Conservation (phyloP, 2,888 invertebrate species). For the Ornithoptera alexandrae region DNA sequence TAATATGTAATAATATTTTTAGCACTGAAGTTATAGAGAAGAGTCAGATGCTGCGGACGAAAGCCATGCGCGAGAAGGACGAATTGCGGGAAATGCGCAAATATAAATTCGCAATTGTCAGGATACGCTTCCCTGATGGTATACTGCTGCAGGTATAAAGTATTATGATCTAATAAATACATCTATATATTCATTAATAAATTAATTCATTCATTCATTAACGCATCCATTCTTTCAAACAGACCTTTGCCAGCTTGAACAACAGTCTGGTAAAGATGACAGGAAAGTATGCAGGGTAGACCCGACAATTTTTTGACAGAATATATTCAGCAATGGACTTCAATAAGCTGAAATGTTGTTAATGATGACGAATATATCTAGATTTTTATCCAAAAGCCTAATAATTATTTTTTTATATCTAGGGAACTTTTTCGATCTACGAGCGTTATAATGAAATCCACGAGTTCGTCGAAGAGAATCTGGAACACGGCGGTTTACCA, state of each 20-base stretch:
- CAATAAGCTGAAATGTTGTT: too few relatives aligned
- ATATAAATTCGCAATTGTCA: constrained; percentile 91
- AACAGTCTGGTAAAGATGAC: too few relatives aligned
- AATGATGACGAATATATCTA: too few relatives aligned
- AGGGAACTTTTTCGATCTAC: constrained; percentile 94
- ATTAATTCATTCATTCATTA: too few relatives aligned
- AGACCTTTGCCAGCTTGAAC: too few relatives aligned
- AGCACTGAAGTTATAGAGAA: constrained; percentile 89
- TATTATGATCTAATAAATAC: not conserved
- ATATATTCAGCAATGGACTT: too few relatives aligned
- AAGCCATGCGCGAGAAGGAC: constrained; percentile 96
- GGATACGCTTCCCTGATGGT: constrained; percentile 94
- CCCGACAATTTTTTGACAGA: too few relatives aligned
- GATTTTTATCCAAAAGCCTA: too few relatives aligned
- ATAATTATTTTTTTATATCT: constrained; percentile 43
- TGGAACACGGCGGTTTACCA: constrained; percentile 84
- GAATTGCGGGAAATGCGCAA: constrained; percentile 88
- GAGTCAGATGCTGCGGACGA: constrained; percentile 91
- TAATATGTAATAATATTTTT: constrained; percentile 28
- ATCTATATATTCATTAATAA: too few relatives aligned
- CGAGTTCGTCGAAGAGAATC: constrained; percentile 88
- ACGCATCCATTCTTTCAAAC: too few relatives aligned
- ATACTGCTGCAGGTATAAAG: constrained; percentile 85
- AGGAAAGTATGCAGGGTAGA: too few relatives aligned
- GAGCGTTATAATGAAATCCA: constrained; percentile 87